Evolutionary conservation across 2,113 vertebrate species (phyloP).

Genomic region (Nycticorax nycticorax): DNA sequence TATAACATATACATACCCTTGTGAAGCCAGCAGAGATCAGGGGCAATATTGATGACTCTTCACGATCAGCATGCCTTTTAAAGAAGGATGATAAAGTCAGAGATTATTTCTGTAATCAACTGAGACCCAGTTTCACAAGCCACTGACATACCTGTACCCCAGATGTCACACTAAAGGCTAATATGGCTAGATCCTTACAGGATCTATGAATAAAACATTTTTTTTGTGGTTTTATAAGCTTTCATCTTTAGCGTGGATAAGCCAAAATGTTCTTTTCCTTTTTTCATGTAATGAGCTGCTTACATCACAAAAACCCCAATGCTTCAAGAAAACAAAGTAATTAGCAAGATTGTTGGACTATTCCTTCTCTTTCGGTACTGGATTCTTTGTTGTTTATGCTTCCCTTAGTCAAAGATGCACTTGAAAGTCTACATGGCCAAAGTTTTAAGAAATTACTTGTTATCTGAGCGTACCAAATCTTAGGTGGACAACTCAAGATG

Average conservation of each 20-base stretch:
- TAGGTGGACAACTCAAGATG: neutral
- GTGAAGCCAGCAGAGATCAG: constrained; percentile 95
- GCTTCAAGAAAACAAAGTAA: neutral
- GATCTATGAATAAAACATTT: neutral
- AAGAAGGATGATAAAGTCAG: constrained; percentile 25
- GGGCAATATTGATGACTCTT: constrained; percentile 91
- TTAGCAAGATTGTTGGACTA: neutral
- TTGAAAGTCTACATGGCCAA: neutral
- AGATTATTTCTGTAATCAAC: neutral
- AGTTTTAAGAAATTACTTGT: neutral
- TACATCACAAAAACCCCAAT: neutral
- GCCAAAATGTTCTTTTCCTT: neutral
- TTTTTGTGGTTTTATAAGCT: neutral
- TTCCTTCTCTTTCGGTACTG: neutral
- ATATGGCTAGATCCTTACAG: neutral
- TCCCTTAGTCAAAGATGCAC: neutral
- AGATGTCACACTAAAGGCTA: neutral
- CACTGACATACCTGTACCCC: neutral
- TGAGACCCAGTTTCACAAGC: neutral
- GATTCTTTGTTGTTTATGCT: neutral
- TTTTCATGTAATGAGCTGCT: neutral
- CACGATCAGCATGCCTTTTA: constrained; percentile 86
- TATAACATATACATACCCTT: constrained; percentile 79
- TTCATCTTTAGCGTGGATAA: neutral
- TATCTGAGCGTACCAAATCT: neutral